phyloP scores from a whole-genome alignment of 1,140 invertebrate genomes.

The Sycobia sp. region DNA sequence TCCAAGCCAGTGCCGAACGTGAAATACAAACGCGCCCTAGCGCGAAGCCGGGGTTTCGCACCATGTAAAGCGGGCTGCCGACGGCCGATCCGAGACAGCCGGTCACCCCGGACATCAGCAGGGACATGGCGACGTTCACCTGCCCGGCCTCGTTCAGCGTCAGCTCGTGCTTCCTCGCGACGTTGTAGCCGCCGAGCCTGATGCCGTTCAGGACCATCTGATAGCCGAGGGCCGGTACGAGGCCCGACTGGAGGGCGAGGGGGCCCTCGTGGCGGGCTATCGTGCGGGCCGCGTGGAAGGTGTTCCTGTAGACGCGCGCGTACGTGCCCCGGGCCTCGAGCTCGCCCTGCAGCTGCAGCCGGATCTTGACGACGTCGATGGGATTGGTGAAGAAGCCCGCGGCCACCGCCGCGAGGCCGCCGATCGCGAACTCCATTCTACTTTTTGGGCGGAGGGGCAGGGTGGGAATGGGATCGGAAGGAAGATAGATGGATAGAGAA shows the following conservation, averaged over 20 bases:
- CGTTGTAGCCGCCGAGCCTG: conserved; percentile 77
- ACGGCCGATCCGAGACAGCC: conserved; percentile 76
- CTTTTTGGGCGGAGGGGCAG: no score
- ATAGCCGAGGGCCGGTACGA: conserved; percentile 80
- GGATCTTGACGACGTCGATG: conserved; percentile 87
- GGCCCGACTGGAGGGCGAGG: conserved; percentile 84
- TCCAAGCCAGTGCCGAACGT: no score
- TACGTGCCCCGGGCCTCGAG: conserved; percentile 72
- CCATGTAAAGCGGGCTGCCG: conserved; percentile 84
- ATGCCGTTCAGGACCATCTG: conserved; percentile 75
- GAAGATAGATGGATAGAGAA: no score
- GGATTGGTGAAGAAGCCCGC: conserved; percentile 75
- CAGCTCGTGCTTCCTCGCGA: conserved; percentile 72
- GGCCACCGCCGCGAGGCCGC: conserved; percentile 66
- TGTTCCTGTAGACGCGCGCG: conserved; percentile 67
- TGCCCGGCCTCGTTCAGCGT: conserved; percentile 75
- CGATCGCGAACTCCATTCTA: conserved; percentile 65
- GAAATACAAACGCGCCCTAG: no score
- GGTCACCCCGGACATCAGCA: conserved; percentile 72
- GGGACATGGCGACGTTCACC: conserved; percentile 69
- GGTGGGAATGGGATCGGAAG: no score
- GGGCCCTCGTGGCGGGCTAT: conserved; percentile 72
- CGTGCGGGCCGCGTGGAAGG: conserved; percentile 71
- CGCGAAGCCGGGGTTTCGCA: no score
- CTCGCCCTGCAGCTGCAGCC: conserved; percentile 91